Percentiles rank a stretch among this genome's conserved stretches.
These are phyloP conservation scores for Microcebus lehilahytsara DNA, from an alignment of 2,113 vertebrate species.

Conservation along the genomic window DNA sequence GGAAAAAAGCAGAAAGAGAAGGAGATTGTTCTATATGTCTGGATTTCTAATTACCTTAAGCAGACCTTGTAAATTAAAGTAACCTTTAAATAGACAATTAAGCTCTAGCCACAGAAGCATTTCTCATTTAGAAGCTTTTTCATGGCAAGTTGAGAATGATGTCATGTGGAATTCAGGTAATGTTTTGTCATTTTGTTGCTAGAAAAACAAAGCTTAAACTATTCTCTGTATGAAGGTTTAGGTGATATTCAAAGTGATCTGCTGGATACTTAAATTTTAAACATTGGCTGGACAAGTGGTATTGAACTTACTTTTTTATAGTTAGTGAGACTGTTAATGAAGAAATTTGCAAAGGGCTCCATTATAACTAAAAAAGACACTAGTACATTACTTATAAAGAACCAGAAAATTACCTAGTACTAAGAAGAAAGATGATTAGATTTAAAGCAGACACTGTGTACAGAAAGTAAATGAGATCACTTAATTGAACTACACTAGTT, in stretches of 20 bases:
- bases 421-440: conserved; percentile 19
- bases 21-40: background rate
- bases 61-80: background rate
- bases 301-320: background rate
- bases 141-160: background rate
- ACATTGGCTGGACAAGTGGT: background rate
- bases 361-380: background rate
- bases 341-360: background rate
- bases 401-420: conserved; percentile 5
- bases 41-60: background rate
- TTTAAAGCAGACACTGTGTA: background rate
- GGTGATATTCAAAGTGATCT: background rate
- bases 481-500: background rate
- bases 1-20: background rate
- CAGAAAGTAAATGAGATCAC: conserved; percentile 18
- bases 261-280: background rate
- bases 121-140: background rate
- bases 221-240: background rate
- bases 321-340: background rate
- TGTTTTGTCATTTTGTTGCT: conserved; percentile 26
- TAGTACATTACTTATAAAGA: conserved; percentile 26
- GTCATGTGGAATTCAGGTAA: background rate
- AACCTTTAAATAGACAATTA: background rate
- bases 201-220: background rate
- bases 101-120: background rate